Evolutionary conservation across 2,888 invertebrate species (phyloP).

Genomic region (Micoletzkya japonica): DNA sequence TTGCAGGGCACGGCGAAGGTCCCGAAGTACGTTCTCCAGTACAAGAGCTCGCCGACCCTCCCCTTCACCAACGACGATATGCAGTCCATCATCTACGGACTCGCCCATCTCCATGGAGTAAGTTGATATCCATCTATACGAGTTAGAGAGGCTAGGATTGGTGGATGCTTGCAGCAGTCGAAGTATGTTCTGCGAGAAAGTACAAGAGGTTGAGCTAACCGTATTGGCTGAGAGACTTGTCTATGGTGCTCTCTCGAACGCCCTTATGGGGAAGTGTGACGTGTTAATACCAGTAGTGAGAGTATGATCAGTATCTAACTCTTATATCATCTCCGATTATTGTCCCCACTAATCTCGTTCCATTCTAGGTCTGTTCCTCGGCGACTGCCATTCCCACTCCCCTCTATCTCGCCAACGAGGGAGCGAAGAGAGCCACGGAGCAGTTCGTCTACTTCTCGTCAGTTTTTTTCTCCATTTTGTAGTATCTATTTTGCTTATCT

Average conservation of each 20-base stretch:
- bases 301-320: too few species aligned
- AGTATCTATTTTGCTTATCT: too few species aligned
- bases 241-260: too few species aligned
- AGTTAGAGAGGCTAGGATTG: background rate
- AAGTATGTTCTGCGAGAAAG: background rate
- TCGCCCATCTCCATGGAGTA: conserved; percentile 10
- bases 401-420: conserved; percentile 2
- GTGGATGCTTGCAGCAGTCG: background rate
- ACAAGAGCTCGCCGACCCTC: background rate
- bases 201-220: background rate
- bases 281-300: too few species aligned
- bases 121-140: background rate
- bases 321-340: too few species aligned
- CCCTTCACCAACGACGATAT: conserved; percentile 13
- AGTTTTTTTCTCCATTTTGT: too few species aligned
- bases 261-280: too few species aligned
- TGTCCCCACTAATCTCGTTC: too few species aligned
- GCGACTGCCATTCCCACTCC: conserved; percentile 22
- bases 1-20: conserved; percentile 25
- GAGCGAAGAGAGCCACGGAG: conserved; percentile 11
- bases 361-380: conserved; percentile 4
- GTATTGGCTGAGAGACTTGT: background rate
- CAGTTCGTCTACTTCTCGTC: conserved; percentile 4
- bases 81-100: background rate
- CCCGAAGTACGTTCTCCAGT: background rate